Evolutionary conservation across 2,113 vertebrate genomes (phyloP), one percentile per base, ranked within the genome.

Genomic region (Fregetta grallaria): DNA sequence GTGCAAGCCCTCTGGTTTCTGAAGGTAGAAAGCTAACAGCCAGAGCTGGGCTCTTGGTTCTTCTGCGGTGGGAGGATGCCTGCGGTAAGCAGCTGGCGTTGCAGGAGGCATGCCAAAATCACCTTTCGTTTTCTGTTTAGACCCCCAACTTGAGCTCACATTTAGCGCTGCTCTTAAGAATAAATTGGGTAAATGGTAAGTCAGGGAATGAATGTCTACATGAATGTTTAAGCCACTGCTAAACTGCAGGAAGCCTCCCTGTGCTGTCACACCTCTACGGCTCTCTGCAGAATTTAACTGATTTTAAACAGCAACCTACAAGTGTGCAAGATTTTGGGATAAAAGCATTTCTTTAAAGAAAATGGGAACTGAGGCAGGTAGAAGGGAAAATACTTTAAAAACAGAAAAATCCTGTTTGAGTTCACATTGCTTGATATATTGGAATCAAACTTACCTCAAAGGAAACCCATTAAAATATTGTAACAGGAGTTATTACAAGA

Each of bases 381-480:
- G 42, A 81, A 61, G 70, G 47, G 61, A 88, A 87, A 89, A 88
- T 32, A 73, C 70, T 91, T 7, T 6, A 2, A 75, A 73, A 90
- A 83, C 91, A 50, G 77, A 84, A 40, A 34, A 62, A 86, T 53
- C 63, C 58, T 67, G 36, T 66, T 89, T 77, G 78, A 95, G 94
- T 91, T 95, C 76, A 83, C 44, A 81, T 84, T 59, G 79, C 91
- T 97, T 96, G 90, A 94, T 96, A 96, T 76, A 92, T 67, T 58
- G 12, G 67, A 97, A 97, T 97, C 94, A 96, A 98, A 98, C 96
- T 98, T 98, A 96, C 97, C 96, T 97, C 97, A 97, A 96, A 97
- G 96, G 97, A 98, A 98, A 96, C 94, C 98, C 97, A 98, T 98
- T 98, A 98, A 98, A 98, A 97, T 95, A 97, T 88, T 95, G 94